phyloP scores from a whole-genome alignment of 2,797 vertebrate genomes.

The Sebastes hubbsi region DNA sequence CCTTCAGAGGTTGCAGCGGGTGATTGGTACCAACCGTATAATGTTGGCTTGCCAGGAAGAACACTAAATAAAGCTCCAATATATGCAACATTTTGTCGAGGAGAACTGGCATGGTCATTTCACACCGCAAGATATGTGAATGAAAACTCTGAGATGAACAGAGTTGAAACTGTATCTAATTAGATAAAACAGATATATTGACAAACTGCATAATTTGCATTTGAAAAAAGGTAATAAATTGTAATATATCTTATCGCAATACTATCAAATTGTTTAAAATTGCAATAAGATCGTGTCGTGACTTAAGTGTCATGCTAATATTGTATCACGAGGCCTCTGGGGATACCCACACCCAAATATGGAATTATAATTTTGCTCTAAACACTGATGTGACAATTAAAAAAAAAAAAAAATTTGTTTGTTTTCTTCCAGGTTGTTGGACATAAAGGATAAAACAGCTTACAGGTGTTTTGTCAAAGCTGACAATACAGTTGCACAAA shows the following conservation, averaged over 20 bases:
- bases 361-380: conserved; percentile 35
- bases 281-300: rapidly evolving
- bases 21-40: rapidly evolving
- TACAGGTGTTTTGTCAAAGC: conserved; percentile 33
- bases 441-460: conserved; percentile 18
- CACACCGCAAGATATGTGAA: neutral
- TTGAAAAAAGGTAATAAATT: neutral
- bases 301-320: neutral
- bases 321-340: neutral
- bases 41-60: too few species aligned
- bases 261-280: neutral
- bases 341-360: neutral
- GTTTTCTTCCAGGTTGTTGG: conserved; percentile 1
- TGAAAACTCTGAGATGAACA: neutral
- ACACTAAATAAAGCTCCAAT: too few species aligned
- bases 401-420: too few species aligned
- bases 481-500: conserved; percentile 12
- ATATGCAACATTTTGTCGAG: too few species aligned
- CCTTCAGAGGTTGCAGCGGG: too few species aligned
- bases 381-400: neutral
- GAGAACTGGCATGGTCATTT: too few species aligned
- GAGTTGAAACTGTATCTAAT: too few species aligned
- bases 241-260: neutral
- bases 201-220: neutral
- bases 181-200: neutral